phyloP scores from a whole-genome alignment of 2,113 vertebrate genomes.

The Carollia perspicillata region DNA sequence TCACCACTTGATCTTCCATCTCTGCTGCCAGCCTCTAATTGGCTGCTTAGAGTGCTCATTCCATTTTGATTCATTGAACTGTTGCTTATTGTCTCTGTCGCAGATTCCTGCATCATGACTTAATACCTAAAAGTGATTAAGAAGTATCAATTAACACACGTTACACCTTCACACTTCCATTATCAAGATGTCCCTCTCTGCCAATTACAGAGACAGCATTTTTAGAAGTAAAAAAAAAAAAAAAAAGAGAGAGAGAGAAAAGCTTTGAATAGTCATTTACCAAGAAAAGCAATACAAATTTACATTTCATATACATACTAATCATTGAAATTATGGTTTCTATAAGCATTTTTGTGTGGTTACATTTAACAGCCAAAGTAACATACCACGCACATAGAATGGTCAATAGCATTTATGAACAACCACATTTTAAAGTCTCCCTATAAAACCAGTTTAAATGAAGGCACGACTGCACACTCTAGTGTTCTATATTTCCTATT shows the following conservation, averaged over 20 bases:
- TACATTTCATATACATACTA: constrained; percentile 82
- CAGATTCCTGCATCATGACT: constrained; percentile 99
- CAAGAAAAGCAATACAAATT: constrained; percentile 93
- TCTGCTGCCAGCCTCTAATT: constrained; percentile 99
- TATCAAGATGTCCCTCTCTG: constrained; percentile 96
- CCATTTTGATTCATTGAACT: constrained; percentile 99
- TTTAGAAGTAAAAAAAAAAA: constrained; percentile 75
- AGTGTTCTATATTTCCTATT: constrained; percentile 86
- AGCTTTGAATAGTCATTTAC: constrained; percentile 91
- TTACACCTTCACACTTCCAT: constrained; percentile 93
- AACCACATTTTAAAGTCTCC: constrained; percentile 85
- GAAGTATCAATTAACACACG: constrained; percentile 99
- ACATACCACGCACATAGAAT: constrained; percentile 78
- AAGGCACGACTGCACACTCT: constrained; percentile 83
- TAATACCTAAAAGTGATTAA: constrained; percentile 99
- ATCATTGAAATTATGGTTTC: constrained; percentile 89
- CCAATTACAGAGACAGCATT: constrained; percentile 94
- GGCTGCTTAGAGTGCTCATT: constrained; percentile 99
- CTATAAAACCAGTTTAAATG: constrained; percentile 87
- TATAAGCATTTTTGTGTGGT: constrained; percentile 83
- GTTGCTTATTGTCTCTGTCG: constrained; percentile 99
- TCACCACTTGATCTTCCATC: constrained; percentile 99
- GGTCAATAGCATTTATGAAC: constrained; percentile 85
- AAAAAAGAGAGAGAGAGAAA: too few species aligned
- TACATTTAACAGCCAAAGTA: constrained; percentile 84